A percentile compares a stretch with the other conserved stretches of the same genome.
phyloP scores from a whole-genome alignment of 2,797 vertebrate species.

The Chromobotia macracanthus region DNA sequence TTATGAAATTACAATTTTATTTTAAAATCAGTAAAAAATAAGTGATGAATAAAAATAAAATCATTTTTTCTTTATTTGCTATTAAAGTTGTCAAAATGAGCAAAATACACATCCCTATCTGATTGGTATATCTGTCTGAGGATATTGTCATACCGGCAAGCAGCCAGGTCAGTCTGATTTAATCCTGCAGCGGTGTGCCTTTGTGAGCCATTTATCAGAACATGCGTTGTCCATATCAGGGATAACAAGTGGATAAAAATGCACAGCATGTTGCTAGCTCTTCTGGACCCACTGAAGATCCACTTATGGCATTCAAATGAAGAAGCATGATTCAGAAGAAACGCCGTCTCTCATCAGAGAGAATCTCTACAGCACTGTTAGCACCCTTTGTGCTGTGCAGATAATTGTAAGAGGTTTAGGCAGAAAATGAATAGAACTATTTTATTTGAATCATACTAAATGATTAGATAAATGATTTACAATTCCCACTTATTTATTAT shows the following conservation, averaged over 20 bases:
- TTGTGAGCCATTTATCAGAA: conserved; percentile 55
- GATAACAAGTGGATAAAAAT: conserved; percentile 60
- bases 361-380: conserved; percentile 40
- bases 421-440: conserved; percentile 3
- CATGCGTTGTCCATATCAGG: conserved; percentile 55
- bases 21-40: too few species aligned
- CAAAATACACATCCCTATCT: not conserved
- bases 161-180: conserved; percentile 53
- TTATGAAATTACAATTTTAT: not conserved
- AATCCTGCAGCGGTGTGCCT: conserved; percentile 46
- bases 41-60: too few species aligned
- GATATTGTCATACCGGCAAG: conserved; percentile 59
- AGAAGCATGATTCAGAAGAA: conserved; percentile 46
- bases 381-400: conserved; percentile 36
- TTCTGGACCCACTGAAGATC: conserved; percentile 44
- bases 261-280: conserved; percentile 38
- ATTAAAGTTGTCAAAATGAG: too few species aligned
- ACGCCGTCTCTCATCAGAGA: conserved; percentile 42
- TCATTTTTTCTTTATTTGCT: not conserved
- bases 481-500: not conserved
- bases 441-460: conserved; percentile 6
- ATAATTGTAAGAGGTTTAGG: conserved; percentile 33
- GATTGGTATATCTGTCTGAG: conserved; percentile 37
- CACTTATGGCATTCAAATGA: conserved; percentile 49
- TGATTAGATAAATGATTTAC: conserved; percentile 3